These are phyloP conservation scores for Tholera decimalis DNA, from an alignment of 2,888 invertebrate genomes.

Conservation along the genomic window DNA sequence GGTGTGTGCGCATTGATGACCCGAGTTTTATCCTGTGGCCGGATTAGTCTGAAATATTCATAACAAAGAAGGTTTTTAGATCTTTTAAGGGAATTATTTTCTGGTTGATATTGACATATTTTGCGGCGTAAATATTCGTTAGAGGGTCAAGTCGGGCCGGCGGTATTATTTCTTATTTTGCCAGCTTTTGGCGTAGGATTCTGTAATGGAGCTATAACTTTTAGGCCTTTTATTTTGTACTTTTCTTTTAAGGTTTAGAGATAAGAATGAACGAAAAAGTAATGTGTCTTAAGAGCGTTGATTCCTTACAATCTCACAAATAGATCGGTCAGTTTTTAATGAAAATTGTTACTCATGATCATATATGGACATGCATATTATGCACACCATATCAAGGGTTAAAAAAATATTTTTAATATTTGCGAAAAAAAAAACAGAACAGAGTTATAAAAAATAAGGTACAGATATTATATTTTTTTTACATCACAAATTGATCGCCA, in stretches of 20 bases:
- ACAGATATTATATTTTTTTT: too few species aligned
- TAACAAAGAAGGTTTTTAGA: slow-evolving; percentile 49
- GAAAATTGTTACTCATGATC: too few species aligned
- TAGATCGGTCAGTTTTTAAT: background rate
- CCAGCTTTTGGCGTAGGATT: slow-evolving; percentile 25
- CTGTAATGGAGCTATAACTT: slow-evolving; percentile 21
- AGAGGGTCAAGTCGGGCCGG: slow-evolving; percentile 20
- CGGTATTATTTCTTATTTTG: slow-evolving; percentile 39
- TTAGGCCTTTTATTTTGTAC: background rate
- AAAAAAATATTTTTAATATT: too few species aligned
- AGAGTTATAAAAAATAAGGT: too few species aligned
- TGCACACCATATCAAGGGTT: too few species aligned
- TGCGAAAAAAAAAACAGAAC: too few species aligned
- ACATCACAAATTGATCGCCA: too few species aligned
- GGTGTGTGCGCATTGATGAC: slow-evolving; percentile 47
- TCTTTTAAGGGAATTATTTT: slow-evolving; percentile 38
- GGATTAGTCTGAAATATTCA: slow-evolving; percentile 39
- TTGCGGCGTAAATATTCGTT: slow-evolving; percentile 29
- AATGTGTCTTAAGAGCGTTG: background rate
- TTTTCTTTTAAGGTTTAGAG: background rate
- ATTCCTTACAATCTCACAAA: background rate
- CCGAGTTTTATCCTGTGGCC: slow-evolving; percentile 27
- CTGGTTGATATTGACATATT: slow-evolving; percentile 34
- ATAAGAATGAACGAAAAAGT: background rate
- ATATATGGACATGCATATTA: too few species aligned